Base-by-base conservation (phyloP, 2,888 invertebrate genomes). In the Helobdella robusta region DNA sequence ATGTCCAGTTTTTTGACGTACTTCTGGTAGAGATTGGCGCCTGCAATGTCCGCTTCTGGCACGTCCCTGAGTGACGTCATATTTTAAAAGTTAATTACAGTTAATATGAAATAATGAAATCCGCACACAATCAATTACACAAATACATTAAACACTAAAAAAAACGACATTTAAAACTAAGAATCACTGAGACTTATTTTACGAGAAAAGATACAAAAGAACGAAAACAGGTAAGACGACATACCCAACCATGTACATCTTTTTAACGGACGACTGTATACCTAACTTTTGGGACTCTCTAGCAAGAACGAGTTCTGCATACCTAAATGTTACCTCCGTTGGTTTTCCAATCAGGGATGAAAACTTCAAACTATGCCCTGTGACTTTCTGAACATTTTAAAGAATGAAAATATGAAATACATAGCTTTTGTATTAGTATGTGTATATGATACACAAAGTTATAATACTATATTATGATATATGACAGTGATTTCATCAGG, bases 191-290 rank as follows among this genome's bases (percentile, higher is more conserved):
- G 11, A 59, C 11, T 59, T 59, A 20, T 18, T 34, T 18, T 23
- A 23, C 11, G 11, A 63, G 15, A 6, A 40, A 28, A 25, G 18
- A 30, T 32, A 25, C 28, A 60, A 30, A 50, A 18, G 30, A 11
- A 56, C 23, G 32, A 50, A 48, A n/a, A n/a, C 1, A 44, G 68
- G 75, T 72, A 40, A 25, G n/a, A 18, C 23, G n/a, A 50, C 66
- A 72, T 71, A 79, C 79, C 78, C 79, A 66, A 79, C 73, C 61
- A 79, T 75, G 71, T 78, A 79, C 23, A 79, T 73, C 44, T 73
- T 75, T 54, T 74, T 73, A 52, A 78, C 73, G 59, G 76, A 75
- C 64, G 71, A 72, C 18, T 66, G 70, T 58, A 74, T 72, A 5
- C 77, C 77, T 67, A 77, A 72, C 46, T 71, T 70, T 58, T 71